Conservation (phyloP, 2,797 vertebrate genomes). For the Pseudochirops cupreus region DNA sequence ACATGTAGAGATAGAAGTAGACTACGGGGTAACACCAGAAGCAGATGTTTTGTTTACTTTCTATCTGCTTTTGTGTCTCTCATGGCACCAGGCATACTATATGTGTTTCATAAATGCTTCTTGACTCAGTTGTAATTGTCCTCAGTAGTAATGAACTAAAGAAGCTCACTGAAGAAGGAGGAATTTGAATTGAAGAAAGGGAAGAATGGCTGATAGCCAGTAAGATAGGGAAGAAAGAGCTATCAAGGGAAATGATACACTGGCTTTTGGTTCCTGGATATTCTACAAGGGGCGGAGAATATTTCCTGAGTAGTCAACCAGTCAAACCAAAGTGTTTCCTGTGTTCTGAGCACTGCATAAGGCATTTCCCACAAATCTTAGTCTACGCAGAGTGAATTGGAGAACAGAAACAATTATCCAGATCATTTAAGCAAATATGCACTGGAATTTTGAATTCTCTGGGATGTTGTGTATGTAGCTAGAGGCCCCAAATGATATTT, state of each 20-base stretch:
- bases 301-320: not conserved
- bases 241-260: not conserved
- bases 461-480: not conserved
- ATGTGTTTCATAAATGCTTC: not conserved
- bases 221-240: not conserved
- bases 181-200: not conserved
- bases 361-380: slow-evolving; percentile 6
- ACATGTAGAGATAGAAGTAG: not conserved
- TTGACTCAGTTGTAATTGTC: not conserved
- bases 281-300: not conserved
- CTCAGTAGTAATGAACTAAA: not conserved
- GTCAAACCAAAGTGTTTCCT: not conserved
- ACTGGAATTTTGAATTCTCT: not conserved
- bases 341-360: not conserved
- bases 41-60: not conserved
- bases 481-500: not conserved
- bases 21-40: not conserved
- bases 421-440: not conserved
- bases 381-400: not conserved
- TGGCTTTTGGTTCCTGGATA: not conserved
- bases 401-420: slow-evolving; percentile 2
- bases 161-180: not conserved
- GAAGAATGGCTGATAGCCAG: not conserved
- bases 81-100: not conserved
- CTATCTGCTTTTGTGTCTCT: not conserved